Base-by-base conservation (phyloP, 2,888 invertebrate genomes). In the Oligia fasciuncula region DNA sequence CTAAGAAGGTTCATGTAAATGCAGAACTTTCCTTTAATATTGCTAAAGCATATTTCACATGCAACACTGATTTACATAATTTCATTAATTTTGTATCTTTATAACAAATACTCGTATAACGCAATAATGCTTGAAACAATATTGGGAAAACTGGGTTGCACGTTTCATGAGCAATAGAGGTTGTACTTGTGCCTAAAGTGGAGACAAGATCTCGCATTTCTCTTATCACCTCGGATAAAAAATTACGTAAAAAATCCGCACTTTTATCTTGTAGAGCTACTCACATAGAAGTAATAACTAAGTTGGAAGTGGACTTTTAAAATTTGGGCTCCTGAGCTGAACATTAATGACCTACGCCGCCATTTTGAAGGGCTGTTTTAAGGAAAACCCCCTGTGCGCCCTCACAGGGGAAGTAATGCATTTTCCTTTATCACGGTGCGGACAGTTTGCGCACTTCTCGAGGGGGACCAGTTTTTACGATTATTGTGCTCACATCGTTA, bases 361-460 rank as follows among this genome's bases (percentile, higher is more conserved):
- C 95, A 94, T 95, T 95, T 95, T 94, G 94, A 92, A 94, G 93
- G 94, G 95, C 93, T 93, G 94, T 93, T 95, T 95, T 93, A 90
- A 95, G 94, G 93, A 94, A 95, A 94, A 93, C 93, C 93, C 93
- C 92, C 93, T 83, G 86, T 87, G 90, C 92, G 86, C 94, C 92
- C 93, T 93, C 93, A 89, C 90, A 90, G 91, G 95, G 96, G 95
- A 96, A 94, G 96, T 95, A 96, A 96, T 96, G 96, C 96, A 95
- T 96, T 96, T 96, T 95, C 95, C 94, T 96, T 96, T 96, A 96
- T 96, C 95, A 93, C 94, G 93, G 90, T 91, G 95, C 94, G 94
- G 96, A 96, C 96, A 95, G 95, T 95, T 95, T 93, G 93, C 94
- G 92, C 92, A 94, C 94, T 95, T 92, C 93, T 94, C 94, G 93